Percentiles rank a stretch among this genome's conserved stretches.
Evolutionary conservation across 2,113 vertebrate genomes (phyloP).

Genomic region (Sapayoa aenigma): DNA sequence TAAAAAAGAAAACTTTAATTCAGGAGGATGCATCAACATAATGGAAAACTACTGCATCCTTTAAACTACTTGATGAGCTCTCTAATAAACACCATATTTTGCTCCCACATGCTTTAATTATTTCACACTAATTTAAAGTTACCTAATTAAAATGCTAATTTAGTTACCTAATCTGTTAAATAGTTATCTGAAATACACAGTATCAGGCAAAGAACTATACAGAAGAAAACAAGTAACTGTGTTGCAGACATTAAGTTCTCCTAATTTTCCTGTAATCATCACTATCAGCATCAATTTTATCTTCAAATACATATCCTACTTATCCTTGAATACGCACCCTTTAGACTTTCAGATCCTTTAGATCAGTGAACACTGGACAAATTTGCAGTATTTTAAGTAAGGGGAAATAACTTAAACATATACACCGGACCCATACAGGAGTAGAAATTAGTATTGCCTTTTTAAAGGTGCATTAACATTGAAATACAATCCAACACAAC

Average conservation of each 20-base stretch:
- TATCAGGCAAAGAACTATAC: background rate
- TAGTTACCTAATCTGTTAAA: background rate
- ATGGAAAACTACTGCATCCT: background rate
- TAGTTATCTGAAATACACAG: background rate
- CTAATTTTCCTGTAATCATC: background rate
- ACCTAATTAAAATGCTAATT: background rate
- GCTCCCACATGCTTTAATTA: background rate
- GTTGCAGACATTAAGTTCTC: background rate
- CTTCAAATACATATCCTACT: background rate
- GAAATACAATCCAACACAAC: background rate
- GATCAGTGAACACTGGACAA: background rate
- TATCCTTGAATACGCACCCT: background rate
- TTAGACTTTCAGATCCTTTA: background rate
- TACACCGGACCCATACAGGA: background rate
- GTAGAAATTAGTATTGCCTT: background rate
- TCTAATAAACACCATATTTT: background rate
- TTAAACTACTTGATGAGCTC: background rate
- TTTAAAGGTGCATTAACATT: constrained; percentile 14
- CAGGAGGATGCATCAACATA: background rate
- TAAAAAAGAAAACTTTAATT: background rate
- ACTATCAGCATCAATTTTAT: background rate
- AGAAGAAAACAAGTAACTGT: background rate
- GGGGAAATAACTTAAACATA: background rate
- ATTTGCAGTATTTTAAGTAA: background rate
- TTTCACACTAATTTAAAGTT: background rate